These are phyloP conservation scores for Paralvinella palmiformis DNA, from an alignment of 1,140 invertebrate species.

Conservation along the genomic window DNA sequence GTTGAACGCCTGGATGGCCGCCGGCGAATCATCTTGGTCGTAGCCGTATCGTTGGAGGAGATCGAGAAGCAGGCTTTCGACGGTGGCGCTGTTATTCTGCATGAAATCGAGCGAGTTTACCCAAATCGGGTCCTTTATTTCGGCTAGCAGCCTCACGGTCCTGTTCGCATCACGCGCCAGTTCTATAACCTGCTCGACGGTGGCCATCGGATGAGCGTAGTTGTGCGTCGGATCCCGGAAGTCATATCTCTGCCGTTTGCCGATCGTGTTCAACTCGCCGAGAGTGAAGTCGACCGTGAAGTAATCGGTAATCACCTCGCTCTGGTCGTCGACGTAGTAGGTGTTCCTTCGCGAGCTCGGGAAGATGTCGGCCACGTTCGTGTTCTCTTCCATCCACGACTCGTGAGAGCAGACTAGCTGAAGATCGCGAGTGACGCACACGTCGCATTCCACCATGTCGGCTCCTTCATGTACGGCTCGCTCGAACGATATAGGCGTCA, in stretches of 20 bases:
- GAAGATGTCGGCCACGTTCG: slow-evolving; percentile 21
- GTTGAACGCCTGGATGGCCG: slow-evolving; percentile 7
- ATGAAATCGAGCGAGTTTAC: background rate
- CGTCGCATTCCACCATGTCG: no score
- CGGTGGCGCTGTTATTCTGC: background rate
- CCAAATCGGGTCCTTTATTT: slow-evolving; percentile 8
- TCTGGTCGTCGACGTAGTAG: slow-evolving; percentile 9
- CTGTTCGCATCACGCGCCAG: background rate
- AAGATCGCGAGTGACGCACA: no score
- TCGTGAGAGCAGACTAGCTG: slow-evolving; percentile 34
- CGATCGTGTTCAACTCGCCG: slow-evolving; percentile 12
- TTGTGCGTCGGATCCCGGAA: no score
- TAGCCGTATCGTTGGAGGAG: background rate
- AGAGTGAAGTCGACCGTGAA: slow-evolving; percentile 26
- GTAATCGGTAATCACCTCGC: slow-evolving; percentile 20
- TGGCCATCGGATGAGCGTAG: no score
- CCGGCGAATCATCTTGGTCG: background rate
- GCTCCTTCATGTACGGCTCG: no score
- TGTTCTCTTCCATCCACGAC: slow-evolving; percentile 22
- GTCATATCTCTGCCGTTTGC: background rate
- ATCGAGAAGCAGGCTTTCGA: slow-evolving; percentile 7
- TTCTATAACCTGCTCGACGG: background rate
- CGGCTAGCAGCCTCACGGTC: slow-evolving; percentile 2
- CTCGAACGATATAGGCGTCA: no score
- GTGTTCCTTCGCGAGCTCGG: slow-evolving; percentile 7